Percentiles rank a stretch among this genome's conserved stretches.
These are phyloP conservation scores for Actinia equina DNA, from an alignment of 64 coral and sea anemone genomes.

Conservation along the genomic window DNA sequence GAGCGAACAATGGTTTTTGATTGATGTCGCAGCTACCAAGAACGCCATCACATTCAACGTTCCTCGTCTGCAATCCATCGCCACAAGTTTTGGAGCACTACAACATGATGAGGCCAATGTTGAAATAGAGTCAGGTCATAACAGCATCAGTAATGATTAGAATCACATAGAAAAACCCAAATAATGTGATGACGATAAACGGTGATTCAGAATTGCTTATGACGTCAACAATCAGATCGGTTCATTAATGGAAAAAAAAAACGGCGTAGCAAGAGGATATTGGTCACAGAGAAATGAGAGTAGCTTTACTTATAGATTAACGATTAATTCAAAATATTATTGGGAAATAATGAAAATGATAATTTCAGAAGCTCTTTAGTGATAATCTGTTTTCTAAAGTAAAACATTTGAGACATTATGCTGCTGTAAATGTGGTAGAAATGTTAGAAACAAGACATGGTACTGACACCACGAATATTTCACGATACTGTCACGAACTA, in stretches of 20 bases:
- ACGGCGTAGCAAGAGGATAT: no score
- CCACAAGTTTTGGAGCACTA: constrained; percentile 81
- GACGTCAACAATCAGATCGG: background rate
- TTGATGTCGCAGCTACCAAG: background rate
- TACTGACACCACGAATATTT: no score
- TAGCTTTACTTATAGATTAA: no score
- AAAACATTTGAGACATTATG: background rate
- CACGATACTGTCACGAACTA: background rate
- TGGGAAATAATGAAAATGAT: no score
- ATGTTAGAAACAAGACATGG: no score
- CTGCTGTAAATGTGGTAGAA: no score
- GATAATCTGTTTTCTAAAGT: background rate
- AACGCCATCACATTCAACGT: constrained; percentile 45
- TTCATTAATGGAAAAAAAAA: background rate
- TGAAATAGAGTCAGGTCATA: background rate
- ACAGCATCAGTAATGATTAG: background rate
- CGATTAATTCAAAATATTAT: no score
- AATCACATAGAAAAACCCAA: background rate
- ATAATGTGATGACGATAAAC: background rate
- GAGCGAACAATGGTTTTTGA: constrained; percentile 8
- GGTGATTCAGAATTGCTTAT: background rate
- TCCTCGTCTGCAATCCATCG: constrained; percentile 60
- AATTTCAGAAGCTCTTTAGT: no score
- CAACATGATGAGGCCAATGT: background rate
- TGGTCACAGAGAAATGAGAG: no score